Base-by-base conservation (phyloP, 2,888 invertebrate species). In the Anorthoa munda region DNA sequence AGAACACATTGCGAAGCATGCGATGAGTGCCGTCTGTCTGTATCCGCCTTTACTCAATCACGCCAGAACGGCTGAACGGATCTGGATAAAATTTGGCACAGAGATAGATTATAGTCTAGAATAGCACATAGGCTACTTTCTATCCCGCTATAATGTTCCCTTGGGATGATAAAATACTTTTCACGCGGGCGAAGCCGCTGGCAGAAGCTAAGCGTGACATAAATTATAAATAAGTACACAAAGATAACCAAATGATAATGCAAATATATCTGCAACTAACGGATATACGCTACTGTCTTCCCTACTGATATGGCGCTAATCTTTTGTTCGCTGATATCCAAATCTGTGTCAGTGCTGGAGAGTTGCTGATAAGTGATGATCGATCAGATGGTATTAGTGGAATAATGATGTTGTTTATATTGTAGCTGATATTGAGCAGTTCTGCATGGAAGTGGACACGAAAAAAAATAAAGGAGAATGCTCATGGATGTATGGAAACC, bases 291-390 rank as follows among this genome's bases (percentile, higher is more conserved):
- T 45, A 17, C 55, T 45, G n/a, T 15, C 21, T 39, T 17, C 39
- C 15, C 11, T 15, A 17, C 12, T 55, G 48, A 63, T 72, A 73
- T 21, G 15, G 2, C 13, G 21, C n/a, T 50, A 45, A 58, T 73
- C 4, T 26, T 26, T 39, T 23, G 39, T 18, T 63, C 51, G 23
- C 13, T 39, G 39, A 66, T 74, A 75, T 48, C 7, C 23, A 23
- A 73, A 73, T 66, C 31, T 59, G 51, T 74, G 66, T 53, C 58
- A 66, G 66, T 60, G 26, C 11, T 48, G n/a, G 18, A 61, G 45
- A 50, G 58, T 69, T 26, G 17, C 12, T 66, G 67, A 67, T 75
- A 75, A 53, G 4, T 18, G 51, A 15, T 60, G 53, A 75, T 75
- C 9, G 67, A 75, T 75, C 60, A 39, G 23, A 9, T 4, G 13